Percentiles rank a stretch among this genome's conserved stretches.
Conservation (phyloP, 2,113 vertebrate species). For the Plestiodon gilberti region DNA sequence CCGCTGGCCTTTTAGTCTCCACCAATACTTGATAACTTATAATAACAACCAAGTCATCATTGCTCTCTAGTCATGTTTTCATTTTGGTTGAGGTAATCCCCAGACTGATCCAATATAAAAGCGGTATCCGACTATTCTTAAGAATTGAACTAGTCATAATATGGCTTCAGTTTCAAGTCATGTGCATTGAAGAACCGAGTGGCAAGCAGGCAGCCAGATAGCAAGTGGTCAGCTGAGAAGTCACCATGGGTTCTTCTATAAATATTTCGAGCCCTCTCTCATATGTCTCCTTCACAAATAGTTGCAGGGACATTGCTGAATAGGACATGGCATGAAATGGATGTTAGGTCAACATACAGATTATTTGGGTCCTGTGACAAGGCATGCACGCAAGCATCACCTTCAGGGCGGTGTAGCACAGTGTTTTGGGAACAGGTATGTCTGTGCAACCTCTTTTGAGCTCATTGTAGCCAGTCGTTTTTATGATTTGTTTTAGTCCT, state of each 20-base stretch:
- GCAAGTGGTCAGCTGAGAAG: background rate
- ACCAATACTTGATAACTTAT: constrained; percentile 4
- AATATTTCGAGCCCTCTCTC: background rate
- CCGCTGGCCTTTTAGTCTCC: constrained; percentile 46
- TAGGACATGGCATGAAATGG: background rate
- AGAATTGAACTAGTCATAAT: no score
- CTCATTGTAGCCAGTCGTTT: no score
- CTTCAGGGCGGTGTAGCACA: no score
- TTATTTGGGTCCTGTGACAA: background rate
- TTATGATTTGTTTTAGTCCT: no score
- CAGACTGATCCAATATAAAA: background rate
- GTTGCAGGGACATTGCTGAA: background rate
- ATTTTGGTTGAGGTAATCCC: background rate
- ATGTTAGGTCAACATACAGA: background rate
- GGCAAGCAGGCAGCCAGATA: background rate
- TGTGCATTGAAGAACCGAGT: background rate
- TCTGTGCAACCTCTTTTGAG: no score
- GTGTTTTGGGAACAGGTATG: no score
- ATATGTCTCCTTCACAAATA: background rate
- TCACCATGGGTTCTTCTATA: background rate
- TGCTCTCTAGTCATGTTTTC: background rate
- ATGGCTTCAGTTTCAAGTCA: background rate
- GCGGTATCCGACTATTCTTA: no score
- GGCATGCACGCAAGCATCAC: no score
- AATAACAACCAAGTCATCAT: constrained; percentile 45